phyloP scores from a whole-genome alignment of 2,797 vertebrate genomes.

The Lutjanus argentimaculatus region DNA sequence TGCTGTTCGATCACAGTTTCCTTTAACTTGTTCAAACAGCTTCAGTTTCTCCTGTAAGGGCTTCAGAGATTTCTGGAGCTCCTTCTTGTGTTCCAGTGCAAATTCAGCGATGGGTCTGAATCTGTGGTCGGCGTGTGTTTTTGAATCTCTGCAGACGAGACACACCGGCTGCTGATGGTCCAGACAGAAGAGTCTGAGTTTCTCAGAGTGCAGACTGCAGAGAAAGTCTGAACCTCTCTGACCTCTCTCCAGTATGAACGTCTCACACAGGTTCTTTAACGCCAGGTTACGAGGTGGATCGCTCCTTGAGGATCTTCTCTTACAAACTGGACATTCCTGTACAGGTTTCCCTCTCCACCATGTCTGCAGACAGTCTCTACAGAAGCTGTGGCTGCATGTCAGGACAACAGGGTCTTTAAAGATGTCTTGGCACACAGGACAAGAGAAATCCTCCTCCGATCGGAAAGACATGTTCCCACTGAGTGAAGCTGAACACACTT shows the following conservation, averaged over 20 bases:
- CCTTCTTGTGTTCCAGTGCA: constrained; percentile 37
- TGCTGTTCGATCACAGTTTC: constrained; percentile 7
- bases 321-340: constrained; percentile 51
- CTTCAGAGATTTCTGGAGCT: constrained; percentile 1
- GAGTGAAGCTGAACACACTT: neutral
- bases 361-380: constrained; percentile 33
- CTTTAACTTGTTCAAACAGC: constrained; percentile 21
- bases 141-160: constrained; percentile 57
- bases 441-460: constrained; percentile 27
- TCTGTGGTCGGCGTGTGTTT: constrained; percentile 40
- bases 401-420: constrained; percentile 48
- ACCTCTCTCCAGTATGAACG: constrained; percentile 9
- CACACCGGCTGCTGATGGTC: constrained; percentile 49
- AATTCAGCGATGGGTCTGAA: constrained; percentile 50
- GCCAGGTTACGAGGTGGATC: constrained; percentile 23
- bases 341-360: constrained; percentile 42
- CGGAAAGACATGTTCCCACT: constrained; percentile 40
- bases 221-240: neutral
- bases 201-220: constrained; percentile 45
- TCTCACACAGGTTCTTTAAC: constrained; percentile 40
- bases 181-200: constrained; percentile 53
- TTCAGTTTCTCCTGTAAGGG: constrained; percentile 31
- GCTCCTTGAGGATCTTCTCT: constrained; percentile 16
- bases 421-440: constrained; percentile 46
- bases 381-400: constrained; percentile 65